These are phyloP conservation scores for Eupsittula cactorum DNA, from an alignment of 2,113 vertebrate genomes.

Conservation along the genomic window DNA sequence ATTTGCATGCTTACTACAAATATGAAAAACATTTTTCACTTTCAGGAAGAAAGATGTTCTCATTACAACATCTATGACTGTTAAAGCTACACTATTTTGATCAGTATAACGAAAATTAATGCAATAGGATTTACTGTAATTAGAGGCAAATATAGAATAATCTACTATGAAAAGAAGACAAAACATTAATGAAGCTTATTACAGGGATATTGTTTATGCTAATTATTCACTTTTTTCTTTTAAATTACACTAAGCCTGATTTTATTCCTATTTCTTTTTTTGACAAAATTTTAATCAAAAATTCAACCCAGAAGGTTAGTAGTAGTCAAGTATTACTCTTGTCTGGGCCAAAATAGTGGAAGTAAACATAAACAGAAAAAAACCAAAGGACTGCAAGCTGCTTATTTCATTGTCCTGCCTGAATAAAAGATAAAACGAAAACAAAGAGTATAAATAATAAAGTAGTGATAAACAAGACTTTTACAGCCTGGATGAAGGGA, in stretches of 20 bases:
- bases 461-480: neutral
- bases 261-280: neutral
- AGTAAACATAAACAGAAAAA: neutral
- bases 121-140: conserved; percentile 66
- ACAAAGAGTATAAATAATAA: neutral
- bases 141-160: conserved; percentile 46
- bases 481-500: neutral
- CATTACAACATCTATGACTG: neutral
- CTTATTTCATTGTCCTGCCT: neutral
- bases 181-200: conserved; percentile 14
- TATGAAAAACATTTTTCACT: neutral
- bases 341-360: neutral
- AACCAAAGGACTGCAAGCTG: neutral
- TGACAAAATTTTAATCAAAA: neutral
- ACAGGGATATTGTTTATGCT: conserved; percentile 8
- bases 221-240: neutral
- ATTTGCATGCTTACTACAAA: neutral
- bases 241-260: neutral
- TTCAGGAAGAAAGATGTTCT: neutral
- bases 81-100: conserved; percentile 16
- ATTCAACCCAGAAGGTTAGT: neutral
- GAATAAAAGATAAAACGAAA: neutral
- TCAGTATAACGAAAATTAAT: conserved; percentile 50
- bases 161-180: conserved; percentile 32
- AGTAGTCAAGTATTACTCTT: neutral